Evolutionary conservation across 2,113 vertebrate species (phyloP), one percentile per base, ranked within the genome.

Genomic region (Protobothrops mucrosquamatus): DNA sequence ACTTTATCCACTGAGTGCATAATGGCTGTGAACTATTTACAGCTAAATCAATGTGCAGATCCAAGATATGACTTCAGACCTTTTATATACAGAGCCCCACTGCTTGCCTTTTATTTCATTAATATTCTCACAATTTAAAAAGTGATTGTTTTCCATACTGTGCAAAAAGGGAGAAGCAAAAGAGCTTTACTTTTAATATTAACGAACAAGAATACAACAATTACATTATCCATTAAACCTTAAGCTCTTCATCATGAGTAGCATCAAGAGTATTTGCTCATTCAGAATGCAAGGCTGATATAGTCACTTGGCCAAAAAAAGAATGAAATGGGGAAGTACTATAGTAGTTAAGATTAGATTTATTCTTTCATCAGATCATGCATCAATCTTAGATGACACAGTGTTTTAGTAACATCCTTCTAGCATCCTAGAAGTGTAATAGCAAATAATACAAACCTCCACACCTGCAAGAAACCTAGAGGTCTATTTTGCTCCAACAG

Each of bases 11-110:
- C 94, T 93, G 85, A 87, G 57, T 88, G 54, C 46, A 92, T 89
- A 95, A 93, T 48, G 93, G 14, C 43, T 61, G 55, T 94, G 89
- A 94, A 96, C 89, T 91, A 94, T 91, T 93, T 91, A 88, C 81
- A 90, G 92, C 24, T 29, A 26, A 59, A 93, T 34, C 91, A 94
- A 95, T 26, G 61, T 91, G 94, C 9, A 39, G 87, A 92, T 88
- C 74, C 88, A 55, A 34, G 64, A 85, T 4, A 55, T 89, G 69
- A 86, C 34, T 51, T 86, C 10, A 93, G 87, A 89, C 0, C 92
- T 2, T 81, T 93, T 59, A 92, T n/a, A 90, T 51, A 90, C 93
- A 61, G 52, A 90, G 15, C 39, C 8, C 59, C 6, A 55, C 22
- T 20, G 34, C 74, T 54, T 55, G 64, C n/a, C 10, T 34, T 92